Evolutionary conservation across 2,888 invertebrate species (phyloP), one percentile per base, ranked within the genome.

Genomic region (Platypus cylindrus): DNA sequence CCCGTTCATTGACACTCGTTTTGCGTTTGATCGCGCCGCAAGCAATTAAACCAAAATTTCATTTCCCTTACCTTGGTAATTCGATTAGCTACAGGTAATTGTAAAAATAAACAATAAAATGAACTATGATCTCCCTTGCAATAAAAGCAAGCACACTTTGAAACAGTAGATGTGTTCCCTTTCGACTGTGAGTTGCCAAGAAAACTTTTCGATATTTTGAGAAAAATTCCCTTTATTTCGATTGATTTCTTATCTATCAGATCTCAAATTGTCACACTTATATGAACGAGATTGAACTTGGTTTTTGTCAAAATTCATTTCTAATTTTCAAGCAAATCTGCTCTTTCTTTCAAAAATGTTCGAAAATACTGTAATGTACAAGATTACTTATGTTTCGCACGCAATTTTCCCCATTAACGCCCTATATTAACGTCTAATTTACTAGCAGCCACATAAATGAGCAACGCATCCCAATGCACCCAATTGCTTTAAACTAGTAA

Each of bases 391-490:
- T 23, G 12, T 8, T 29, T 30, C 13, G 31, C 9, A 25, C 27
- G 33, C 8, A 35, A 24, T 25, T 26, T 32, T 39, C 41, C 41
- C 38, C 41, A 41, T 26, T 35, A 30, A 5, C 30, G 31, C 9
- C 31, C 32, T 14, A 41, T 39, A 9, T 17, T 28, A 1, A 15
- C 11, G 24, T 40, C 32, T 17, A 44, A 22, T 31, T 44, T 45
- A 11, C 25, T 27, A 3, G 32, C 11, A 9, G 40, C 13, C 9
- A 44, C 36, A 17, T 34, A 40, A 28, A 45, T 41, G 9, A 45
- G 1, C n/a, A 42, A 25, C 8, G 40, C 37, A 29, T 43, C 43
- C 42, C 41, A 41, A 5, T 14, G 7, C 37, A 9, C 43, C 43
- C 30, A 45, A 34, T 25, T 38, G 32, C 18, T 41, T 34, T 11